Conservation (phyloP, 1,140 invertebrate genomes). For the Manduca sexta region DNA sequence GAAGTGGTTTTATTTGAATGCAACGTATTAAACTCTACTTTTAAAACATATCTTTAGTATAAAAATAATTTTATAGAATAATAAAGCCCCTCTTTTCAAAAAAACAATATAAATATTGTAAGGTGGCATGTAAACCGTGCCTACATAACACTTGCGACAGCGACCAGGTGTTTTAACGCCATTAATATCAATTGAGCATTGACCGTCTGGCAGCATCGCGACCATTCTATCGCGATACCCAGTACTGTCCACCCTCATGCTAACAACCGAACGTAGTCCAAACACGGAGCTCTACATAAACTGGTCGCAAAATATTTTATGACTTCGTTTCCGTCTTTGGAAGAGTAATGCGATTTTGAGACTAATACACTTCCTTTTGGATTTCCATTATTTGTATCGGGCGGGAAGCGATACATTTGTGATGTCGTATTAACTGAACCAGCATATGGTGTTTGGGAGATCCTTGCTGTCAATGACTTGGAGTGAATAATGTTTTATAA, state of each 20-base stretch:
- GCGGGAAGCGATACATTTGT: too few relatives aligned
- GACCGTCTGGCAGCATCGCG: slow-evolving; percentile 48
- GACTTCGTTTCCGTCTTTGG: slow-evolving; percentile 44
- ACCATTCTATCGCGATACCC: slow-evolving; percentile 27
- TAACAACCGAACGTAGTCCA: slow-evolving; percentile 7
- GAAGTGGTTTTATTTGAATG: too few relatives aligned
- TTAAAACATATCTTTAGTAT: too few relatives aligned
- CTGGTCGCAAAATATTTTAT: slow-evolving; percentile 59
- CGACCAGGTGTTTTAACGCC: slow-evolving; percentile 58
- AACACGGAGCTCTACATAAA: slow-evolving; percentile 25
- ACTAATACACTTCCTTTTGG: slow-evolving; percentile 21
- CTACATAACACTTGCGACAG: slow-evolving; percentile 30
- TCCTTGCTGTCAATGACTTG: too few relatives aligned
- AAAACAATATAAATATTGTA: too few relatives aligned
- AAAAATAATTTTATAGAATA: too few relatives aligned
- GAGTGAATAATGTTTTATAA: background rate
- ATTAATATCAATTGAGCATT: slow-evolving; percentile 68
- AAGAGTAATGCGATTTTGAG: slow-evolving; percentile 59
- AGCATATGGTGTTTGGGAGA: too few relatives aligned
- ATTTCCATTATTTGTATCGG: too few relatives aligned
- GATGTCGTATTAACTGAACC: background rate
- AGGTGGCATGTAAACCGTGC: slow-evolving; percentile 39
- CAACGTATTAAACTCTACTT: too few relatives aligned
- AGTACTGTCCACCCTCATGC: slow-evolving; percentile 1
- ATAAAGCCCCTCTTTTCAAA: too few relatives aligned